These are phyloP conservation scores for Cephalopachus bancanus DNA, from an alignment of 2,797 vertebrate genomes.

Conservation along the genomic window DNA sequence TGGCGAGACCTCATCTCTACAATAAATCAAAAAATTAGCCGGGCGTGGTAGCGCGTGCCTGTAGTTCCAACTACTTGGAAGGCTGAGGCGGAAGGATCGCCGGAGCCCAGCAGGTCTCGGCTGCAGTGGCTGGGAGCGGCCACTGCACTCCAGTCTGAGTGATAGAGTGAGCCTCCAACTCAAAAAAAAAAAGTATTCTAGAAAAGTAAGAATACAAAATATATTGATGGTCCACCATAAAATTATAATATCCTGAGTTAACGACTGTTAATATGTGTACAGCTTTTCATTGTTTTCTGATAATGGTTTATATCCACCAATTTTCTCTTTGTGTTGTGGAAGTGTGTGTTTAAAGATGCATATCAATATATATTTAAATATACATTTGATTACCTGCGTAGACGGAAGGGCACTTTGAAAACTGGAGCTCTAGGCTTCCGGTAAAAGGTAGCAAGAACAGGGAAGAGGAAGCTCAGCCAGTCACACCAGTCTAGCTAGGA, in stretches of 20 bases:
- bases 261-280: background rate
- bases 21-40: background rate
- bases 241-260: background rate
- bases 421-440: background rate
- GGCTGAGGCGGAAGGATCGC: background rate
- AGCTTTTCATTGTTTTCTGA: background rate
- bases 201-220: background rate
- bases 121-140: background rate
- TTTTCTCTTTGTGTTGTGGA: background rate
- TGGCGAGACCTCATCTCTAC: background rate
- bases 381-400: background rate
- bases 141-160: background rate
- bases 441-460: background rate
- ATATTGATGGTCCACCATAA: background rate
- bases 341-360: background rate
- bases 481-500: background rate
- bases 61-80: background rate
- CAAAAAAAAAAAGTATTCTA: background rate
- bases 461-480: background rate
- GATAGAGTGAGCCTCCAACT: background rate
- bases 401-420: background rate
- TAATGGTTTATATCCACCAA: background rate
- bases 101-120: background rate
- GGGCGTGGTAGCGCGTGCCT: background rate
- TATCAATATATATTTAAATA: background rate